Evolutionary conservation across 2,113 vertebrate genomes (phyloP).

Genomic region (Tupaia tana): DNA sequence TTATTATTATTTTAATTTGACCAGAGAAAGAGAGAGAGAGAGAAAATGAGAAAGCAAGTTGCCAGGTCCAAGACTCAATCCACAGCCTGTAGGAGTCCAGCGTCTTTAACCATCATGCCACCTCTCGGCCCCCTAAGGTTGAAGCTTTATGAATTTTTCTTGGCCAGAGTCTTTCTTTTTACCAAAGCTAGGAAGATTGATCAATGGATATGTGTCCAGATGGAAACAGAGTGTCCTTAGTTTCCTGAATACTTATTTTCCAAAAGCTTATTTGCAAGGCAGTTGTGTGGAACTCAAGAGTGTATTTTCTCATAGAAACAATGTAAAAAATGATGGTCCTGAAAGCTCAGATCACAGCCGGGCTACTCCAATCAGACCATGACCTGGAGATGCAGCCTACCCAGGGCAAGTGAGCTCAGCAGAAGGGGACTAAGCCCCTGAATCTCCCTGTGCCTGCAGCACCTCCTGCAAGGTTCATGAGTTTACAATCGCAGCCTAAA

Average conservation of each 20-base stretch:
- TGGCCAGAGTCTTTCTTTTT: not conserved
- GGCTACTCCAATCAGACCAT: not conserved
- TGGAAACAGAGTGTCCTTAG: not conserved
- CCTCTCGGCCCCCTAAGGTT: no score
- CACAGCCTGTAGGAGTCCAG: no score
- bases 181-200: not conserved
- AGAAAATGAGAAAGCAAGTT: no score
- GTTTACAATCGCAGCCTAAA: not conserved
- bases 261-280: not conserved
- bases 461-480: not conserved
- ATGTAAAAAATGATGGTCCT: not conserved
- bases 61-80: no score
- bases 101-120: no score
- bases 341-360: not conserved
- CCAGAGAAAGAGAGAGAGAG: no score
- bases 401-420: not conserved
- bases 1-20: no score
- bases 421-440: not conserved
- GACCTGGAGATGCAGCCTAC: not conserved
- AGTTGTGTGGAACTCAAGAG: not conserved
- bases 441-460: not conserved
- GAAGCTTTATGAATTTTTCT: not conserved
- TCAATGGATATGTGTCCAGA: not conserved
- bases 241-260: not conserved
- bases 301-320: not conserved